Percentiles rank a stretch among this genome's conserved stretches.
These are phyloP conservation scores for Cyanoliseus patagonus DNA, from an alignment of 2,113 vertebrate species.

Conservation along the genomic window DNA sequence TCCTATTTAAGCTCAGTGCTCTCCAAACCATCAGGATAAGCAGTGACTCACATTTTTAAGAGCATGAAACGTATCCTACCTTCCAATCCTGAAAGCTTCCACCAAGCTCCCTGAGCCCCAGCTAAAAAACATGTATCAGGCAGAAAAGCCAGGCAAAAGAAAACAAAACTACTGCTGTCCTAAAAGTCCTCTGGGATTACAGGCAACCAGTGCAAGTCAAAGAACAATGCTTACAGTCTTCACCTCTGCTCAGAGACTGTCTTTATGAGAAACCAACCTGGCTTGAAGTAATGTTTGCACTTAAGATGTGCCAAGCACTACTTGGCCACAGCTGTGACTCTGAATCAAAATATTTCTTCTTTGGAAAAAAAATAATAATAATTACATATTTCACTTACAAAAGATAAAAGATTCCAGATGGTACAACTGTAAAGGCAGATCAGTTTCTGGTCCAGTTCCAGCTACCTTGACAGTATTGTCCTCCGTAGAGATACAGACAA, in stretches of 20 bases:
- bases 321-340: neutral
- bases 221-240: neutral
- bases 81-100: neutral
- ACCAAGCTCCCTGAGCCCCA: neutral
- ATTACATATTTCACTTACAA: neutral
- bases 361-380: neutral
- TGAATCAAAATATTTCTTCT: neutral
- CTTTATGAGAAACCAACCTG: neutral
- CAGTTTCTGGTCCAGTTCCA: slow-evolving; percentile 18
- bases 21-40: neutral
- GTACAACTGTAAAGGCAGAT: slow-evolving; percentile 11
- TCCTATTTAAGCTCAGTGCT: neutral
- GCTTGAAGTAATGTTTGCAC: neutral
- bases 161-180: neutral
- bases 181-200: neutral
- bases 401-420: slow-evolving; percentile 22
- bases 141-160: neutral
- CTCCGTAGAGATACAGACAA: neutral
- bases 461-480: neutral
- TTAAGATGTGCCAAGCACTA: neutral
- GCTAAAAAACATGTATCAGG: neutral
- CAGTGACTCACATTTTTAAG: neutral
- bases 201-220: neutral
- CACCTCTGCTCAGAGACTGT: neutral
- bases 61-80: neutral